Conservation (phyloP, 2,113 vertebrate species). For the Struthio camelus region DNA sequence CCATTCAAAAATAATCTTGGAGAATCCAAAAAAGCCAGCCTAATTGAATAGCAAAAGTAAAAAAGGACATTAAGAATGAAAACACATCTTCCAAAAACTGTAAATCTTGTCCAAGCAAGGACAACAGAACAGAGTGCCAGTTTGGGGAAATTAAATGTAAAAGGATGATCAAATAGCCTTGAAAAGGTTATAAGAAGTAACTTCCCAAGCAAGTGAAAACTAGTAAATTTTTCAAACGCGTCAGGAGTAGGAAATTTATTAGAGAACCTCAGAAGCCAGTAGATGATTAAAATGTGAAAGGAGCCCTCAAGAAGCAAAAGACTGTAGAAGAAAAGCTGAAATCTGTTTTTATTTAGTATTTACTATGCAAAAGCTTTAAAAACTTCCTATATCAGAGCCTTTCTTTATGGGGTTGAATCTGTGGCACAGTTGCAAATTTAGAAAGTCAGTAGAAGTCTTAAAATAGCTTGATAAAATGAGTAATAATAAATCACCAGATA, state of each 20-base stretch:
- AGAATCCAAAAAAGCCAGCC: neutral
- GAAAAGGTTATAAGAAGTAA: neutral
- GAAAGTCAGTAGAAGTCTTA: neutral
- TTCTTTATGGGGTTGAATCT: neutral
- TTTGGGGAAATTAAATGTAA: neutral
- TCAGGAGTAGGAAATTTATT: neutral
- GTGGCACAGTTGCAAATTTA: neutral
- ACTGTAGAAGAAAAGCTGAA: neutral
- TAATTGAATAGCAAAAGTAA: neutral
- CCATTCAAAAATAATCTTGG: neutral
- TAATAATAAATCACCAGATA: neutral
- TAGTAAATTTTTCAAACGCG: neutral
- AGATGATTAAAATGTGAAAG: neutral
- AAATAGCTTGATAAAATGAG: neutral
- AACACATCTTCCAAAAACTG: neutral
- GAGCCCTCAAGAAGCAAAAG: neutral
- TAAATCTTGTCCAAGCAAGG: neutral
- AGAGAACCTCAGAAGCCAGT: neutral
- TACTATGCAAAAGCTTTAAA: neutral
- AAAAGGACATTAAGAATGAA: neutral
- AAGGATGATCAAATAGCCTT: neutral
- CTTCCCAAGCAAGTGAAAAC: neutral
- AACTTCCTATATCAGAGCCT: neutral
- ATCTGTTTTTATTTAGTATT: neutral
- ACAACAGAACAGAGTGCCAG: neutral